Evolutionary conservation across 2,113 vertebrate species (phyloP).

Genomic region (Mus spicilegus): DNA sequence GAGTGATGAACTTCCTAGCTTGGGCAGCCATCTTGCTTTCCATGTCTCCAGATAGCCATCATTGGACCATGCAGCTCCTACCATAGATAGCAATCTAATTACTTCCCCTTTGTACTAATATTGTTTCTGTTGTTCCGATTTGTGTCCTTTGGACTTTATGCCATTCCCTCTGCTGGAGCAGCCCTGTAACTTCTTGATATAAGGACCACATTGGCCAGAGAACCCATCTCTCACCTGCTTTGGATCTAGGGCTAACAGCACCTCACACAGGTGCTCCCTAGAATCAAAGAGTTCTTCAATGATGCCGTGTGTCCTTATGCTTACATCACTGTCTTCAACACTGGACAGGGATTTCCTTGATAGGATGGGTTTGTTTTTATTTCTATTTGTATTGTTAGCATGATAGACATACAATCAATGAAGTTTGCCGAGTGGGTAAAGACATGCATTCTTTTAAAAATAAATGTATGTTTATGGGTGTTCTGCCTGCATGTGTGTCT

Average conservation of each 20-base stretch:
- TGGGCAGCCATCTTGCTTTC: not conserved
- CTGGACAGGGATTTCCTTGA: not conserved
- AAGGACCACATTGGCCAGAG: not conserved
- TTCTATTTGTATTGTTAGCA: not conserved
- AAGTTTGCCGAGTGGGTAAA: not conserved
- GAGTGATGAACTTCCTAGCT: not conserved
- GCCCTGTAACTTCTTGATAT: not conserved
- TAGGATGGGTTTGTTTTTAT: not conserved
- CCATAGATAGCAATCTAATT: not conserved
- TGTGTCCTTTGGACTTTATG: not conserved
- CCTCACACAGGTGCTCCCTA: not conserved
- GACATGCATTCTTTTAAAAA: not conserved
- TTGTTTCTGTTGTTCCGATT: not conserved
- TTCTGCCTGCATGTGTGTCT: not conserved
- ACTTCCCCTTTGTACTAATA: not conserved
- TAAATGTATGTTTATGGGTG: not conserved
- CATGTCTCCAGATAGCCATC: not conserved
- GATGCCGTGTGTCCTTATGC: not conserved
- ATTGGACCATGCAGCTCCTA: not conserved
- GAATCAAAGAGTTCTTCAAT: not conserved
- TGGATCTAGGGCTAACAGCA: not conserved
- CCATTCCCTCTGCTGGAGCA: not conserved
- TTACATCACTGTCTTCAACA: not conserved
- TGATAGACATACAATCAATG: not conserved
- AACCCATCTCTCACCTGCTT: not conserved